Conservation (phyloP, 2,888 invertebrate species). For the Sesamia inferens region DNA sequence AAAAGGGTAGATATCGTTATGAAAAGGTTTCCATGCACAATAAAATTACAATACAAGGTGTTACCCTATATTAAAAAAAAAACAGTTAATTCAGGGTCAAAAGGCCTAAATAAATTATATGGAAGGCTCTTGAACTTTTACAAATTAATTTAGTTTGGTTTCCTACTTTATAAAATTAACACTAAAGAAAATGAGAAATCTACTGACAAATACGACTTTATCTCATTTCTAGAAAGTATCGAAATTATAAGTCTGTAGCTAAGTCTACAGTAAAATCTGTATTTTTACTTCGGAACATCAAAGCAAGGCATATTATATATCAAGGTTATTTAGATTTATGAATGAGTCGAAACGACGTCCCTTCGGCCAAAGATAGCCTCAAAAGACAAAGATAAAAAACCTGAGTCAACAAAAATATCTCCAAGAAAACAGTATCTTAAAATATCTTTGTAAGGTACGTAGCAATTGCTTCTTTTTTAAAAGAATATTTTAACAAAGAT, state of each 20-base stretch:
- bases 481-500: slow-evolving; percentile 4
- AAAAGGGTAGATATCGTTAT: background rate
- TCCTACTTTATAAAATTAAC: background rate
- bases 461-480: background rate
- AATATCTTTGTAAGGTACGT: background rate
- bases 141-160: slow-evolving; percentile 10
- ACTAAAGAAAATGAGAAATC: slow-evolving; percentile 1
- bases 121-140: background rate
- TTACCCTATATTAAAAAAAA: no score
- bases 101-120: background rate
- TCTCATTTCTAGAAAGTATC: slow-evolving; percentile 16
- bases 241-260: slow-evolving; percentile 4
- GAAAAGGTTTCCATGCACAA: background rate
- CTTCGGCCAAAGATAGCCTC: slow-evolving; percentile 7
- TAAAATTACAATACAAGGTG: background rate
- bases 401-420: slow-evolving; percentile 9
- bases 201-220: background rate
- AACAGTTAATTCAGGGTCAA: background rate
- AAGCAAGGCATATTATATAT: slow-evolving; percentile 14
- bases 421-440: background rate
- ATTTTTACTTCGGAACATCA: slow-evolving; percentile 25
- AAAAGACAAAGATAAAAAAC: slow-evolving; percentile 22
- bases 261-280: slow-evolving; percentile 3
- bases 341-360: slow-evolving; percentile 21
- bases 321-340: slow-evolving; percentile 21